Evolutionary conservation across 2,113 vertebrate species (phyloP).

Genomic region (Xiphias gladius): DNA sequence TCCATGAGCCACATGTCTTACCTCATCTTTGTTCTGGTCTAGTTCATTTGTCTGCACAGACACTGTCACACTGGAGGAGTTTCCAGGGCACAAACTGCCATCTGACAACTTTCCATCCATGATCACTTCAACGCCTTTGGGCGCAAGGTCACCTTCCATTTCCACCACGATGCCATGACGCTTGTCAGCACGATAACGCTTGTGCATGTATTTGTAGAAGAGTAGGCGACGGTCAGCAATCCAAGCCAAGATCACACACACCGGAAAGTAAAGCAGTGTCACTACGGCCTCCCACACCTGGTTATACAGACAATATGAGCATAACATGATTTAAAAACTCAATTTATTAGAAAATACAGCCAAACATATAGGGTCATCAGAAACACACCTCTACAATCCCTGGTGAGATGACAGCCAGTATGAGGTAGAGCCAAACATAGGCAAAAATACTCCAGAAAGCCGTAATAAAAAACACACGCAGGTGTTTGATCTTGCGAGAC

Average conservation of each 20-base stretch:
- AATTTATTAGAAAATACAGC: neutral
- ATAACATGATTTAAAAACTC: neutral
- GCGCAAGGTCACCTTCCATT: constrained; percentile 88
- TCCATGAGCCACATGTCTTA: constrained; percentile 42
- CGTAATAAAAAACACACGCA: constrained; percentile 95
- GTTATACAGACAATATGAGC: neutral
- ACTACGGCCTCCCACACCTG: constrained; percentile 94
- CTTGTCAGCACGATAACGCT: constrained; percentile 92
- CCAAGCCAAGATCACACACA: constrained; percentile 95
- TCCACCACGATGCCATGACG: constrained; percentile 94
- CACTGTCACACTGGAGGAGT: constrained; percentile 71
- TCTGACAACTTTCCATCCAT: constrained; percentile 86
- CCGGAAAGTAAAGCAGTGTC: constrained; percentile 93
- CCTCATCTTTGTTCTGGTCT: constrained; percentile 91
- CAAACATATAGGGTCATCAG: neutral
- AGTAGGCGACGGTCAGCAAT: constrained; percentile 93
- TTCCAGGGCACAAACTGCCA: constrained; percentile 53
- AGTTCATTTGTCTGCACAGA: constrained; percentile 87
- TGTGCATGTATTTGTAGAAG: constrained; percentile 96
- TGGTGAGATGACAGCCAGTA: constrained; percentile 93
- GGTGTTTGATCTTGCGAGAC: constrained; percentile 92
- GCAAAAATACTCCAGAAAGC: constrained; percentile 97
- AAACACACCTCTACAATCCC: constrained; percentile 89
- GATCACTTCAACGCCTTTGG: constrained; percentile 87
- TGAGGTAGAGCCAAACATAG: constrained; percentile 97